Evolutionary conservation across 1,140 invertebrate species (phyloP), one percentile per base, ranked within the genome.

Genomic region (Frieseomelitta varia): DNA sequence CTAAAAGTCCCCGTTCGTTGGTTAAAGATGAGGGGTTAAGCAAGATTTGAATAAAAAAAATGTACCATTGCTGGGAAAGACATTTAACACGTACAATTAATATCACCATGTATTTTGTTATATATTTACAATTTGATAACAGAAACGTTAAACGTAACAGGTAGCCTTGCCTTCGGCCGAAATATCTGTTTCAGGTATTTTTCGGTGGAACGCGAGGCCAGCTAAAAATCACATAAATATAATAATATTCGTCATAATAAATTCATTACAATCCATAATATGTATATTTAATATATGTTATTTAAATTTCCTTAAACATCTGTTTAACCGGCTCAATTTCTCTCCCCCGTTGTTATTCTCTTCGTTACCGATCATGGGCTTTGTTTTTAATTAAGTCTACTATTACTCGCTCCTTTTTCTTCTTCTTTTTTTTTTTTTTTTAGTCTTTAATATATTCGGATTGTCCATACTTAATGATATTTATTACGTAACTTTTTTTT

Each of bases 111-210:
- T 93, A 91, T 92, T 92, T 92, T 87, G 87, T 92, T 91, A 93
- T 93, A 90, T 93, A 93, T 93, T 93, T 93, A 93, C 92, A 93
- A 91, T 92, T 92, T 92, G 85, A 92, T 91, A 93, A 93, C 91
- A 92, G 88, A 92, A 93, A 90, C 74, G 79, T 89, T 87, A 90
- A 93, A 93, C 89, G 58, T 92, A 93, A 93, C 92, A 90, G 86
- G 78, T 85, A 89, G 88, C 85, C 88, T 89, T 87, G 82, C 83
- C 79, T 85, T 91, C 85, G 74, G 82, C 87, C 85, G 85, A 81
- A 87, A 91, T 86, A 69, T 77, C 30, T 85, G 68, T 65, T 87
- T 72, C 80, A 81, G 77, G 56, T 78, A 79, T 86, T 79, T 77
- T 92, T 79, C 76, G 87, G 82, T 69, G 81, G 88, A 90, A 87